These are phyloP conservation scores for Pissodes strobi DNA, from an alignment of 1,140 invertebrate species.

Conservation along the genomic window DNA sequence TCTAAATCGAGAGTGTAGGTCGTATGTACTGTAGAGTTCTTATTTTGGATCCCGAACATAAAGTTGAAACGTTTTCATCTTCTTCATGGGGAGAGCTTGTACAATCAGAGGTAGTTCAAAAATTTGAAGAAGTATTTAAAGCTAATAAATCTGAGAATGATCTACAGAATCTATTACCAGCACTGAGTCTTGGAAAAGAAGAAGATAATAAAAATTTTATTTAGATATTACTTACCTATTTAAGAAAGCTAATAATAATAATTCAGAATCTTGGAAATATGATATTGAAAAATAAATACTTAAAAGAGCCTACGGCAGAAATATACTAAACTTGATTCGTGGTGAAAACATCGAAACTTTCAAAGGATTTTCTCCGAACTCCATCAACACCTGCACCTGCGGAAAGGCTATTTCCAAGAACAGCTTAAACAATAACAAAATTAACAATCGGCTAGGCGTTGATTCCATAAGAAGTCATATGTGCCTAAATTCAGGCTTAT, in stretches of 20 bases:
- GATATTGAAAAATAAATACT: background rate
- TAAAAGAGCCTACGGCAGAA: slow-evolving; percentile 2
- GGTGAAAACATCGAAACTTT: background rate
- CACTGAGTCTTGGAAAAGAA: background rate
- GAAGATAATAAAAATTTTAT: background rate
- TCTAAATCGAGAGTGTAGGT: no score
- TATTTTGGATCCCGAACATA: background rate
- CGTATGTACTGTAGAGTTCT: no score
- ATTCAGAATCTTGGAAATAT: slow-evolving; percentile 1
- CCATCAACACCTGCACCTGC: background rate
- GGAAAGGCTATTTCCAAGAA: slow-evolving; percentile 3
- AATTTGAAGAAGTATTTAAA: slow-evolving; percentile 5
- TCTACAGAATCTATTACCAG: background rate
- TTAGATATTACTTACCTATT: no score
- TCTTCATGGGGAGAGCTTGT: background rate
- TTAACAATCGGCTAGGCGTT: background rate
- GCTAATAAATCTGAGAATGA: background rate
- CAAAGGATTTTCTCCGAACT: background rate
- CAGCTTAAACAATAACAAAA: background rate
- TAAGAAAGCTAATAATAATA: slow-evolving; percentile 3
- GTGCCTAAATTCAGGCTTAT: slow-evolving; percentile 2
- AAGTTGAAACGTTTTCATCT: background rate
- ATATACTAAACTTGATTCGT: no score
- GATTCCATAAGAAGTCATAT: background rate
- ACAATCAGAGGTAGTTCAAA: background rate